phyloP scores from a whole-genome alignment of 1,140 invertebrate genomes.

The Aphaenogaster floridana region DNA sequence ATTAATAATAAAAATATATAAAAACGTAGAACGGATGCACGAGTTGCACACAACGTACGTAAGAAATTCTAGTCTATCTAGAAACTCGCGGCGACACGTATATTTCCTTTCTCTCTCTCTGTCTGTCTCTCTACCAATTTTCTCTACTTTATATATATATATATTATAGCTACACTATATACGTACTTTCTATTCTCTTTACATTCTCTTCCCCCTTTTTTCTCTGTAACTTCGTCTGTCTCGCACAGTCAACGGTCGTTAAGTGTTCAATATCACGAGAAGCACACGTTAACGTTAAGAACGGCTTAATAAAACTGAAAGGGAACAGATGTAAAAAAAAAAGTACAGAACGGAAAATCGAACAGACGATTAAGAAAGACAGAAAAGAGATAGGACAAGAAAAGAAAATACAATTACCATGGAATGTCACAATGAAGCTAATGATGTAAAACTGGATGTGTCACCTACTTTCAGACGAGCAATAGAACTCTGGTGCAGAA shows the following conservation, averaged over 20 bases:
- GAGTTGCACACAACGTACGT: conserved; percentile 42
- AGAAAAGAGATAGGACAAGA: conserved; percentile 54
- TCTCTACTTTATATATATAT: conserved; percentile 47
- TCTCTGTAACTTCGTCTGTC: conserved; percentile 56
- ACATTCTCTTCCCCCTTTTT: conserved; percentile 59
- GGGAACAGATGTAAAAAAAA: background rate
- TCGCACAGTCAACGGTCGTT: conserved; percentile 59
- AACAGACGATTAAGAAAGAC: conserved; percentile 56
- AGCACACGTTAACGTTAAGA: conserved; percentile 51
- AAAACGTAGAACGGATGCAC: conserved; percentile 34
- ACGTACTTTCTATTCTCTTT: conserved; percentile 54
- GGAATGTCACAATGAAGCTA: conserved; percentile 73
- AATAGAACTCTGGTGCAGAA: conserved; percentile 88
- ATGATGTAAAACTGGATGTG: conserved; percentile 86
- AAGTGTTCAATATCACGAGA: conserved; percentile 54
- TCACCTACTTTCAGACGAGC: conserved; percentile 88
- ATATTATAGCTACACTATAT: conserved; percentile 51
- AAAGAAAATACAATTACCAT: conserved; percentile 60
- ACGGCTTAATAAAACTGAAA: conserved; percentile 11
- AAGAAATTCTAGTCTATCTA: conserved; percentile 33
- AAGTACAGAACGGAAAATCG: conserved; percentile 24
- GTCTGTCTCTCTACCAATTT: conserved; percentile 50
- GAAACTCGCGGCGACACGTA: conserved; percentile 45
- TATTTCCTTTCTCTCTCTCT: conserved; percentile 72
- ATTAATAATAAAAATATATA: background rate